These are phyloP conservation scores for Acanthosepion lycidas DNA, from an alignment of 2,888 invertebrate species.

Conservation along the genomic window DNA sequence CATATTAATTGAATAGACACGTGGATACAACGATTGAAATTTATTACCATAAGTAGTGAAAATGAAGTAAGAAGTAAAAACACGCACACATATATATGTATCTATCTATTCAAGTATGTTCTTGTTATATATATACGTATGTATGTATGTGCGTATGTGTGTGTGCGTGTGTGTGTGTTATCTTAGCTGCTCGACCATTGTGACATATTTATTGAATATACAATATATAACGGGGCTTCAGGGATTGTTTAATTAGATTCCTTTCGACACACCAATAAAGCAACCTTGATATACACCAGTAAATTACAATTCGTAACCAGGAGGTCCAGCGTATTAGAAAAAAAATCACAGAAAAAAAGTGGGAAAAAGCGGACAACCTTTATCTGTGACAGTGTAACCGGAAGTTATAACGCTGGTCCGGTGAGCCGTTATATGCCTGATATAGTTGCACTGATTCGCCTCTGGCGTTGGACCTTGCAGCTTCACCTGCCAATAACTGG, in stretches of 20 bases:
- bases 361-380: neutral
- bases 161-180: neutral
- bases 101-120: too few relatives aligned
- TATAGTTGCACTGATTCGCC: neutral
- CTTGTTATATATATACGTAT: too few relatives aligned
- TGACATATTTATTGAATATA: neutral
- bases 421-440: neutral
- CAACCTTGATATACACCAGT: neutral
- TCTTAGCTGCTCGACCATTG: neutral
- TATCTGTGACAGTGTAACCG: neutral
- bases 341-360: neutral
- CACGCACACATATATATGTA: too few relatives aligned
- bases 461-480: neutral
- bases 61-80: too few relatives aligned
- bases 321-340: neutral
- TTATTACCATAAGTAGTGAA: too few relatives aligned
- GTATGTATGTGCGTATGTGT: neutral
- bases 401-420: neutral
- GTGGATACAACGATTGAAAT: too few relatives aligned
- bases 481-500: neutral
- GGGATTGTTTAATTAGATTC: neutral
- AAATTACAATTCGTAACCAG: neutral
- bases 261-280: neutral
- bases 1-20: neutral
- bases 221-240: neutral